Percentiles rank a stretch among this genome's conserved stretches.
Evolutionary conservation across 2,797 vertebrate species (phyloP).

Genomic region (Sylvia borin): DNA sequence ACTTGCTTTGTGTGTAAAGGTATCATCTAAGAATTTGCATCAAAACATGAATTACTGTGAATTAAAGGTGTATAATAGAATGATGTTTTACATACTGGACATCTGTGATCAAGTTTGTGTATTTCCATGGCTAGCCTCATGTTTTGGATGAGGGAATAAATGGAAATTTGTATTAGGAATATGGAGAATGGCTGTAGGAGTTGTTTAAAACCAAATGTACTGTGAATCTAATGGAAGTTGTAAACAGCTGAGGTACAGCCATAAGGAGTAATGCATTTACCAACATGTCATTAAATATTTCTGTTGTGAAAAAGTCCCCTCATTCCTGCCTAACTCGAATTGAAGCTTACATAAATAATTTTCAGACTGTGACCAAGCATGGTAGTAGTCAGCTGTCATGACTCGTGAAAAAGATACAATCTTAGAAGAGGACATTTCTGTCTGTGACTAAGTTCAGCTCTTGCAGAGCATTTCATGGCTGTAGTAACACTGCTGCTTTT

Average conservation of each 20-base stretch:
- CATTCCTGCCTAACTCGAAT: neutral
- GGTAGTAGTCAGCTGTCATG: neutral
- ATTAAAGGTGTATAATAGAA: neutral
- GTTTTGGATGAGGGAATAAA: neutral
- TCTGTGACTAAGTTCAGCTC: neutral
- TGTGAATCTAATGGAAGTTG: neutral
- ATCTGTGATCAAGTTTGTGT: neutral
- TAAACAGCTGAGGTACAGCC: neutral
- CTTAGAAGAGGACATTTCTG: neutral
- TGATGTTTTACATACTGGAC: neutral
- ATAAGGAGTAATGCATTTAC: neutral
- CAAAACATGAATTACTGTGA: neutral
- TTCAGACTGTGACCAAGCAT: neutral
- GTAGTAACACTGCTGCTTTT: neutral
- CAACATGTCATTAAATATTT: neutral
- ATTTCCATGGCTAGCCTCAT: neutral
- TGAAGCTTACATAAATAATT: slow-evolving; percentile 16
- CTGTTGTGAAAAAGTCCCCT: neutral
- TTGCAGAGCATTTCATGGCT: neutral
- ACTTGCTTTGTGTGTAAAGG: neutral
- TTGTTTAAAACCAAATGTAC: neutral
- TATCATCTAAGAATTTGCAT: neutral
- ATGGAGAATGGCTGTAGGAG: neutral
- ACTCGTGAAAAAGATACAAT: neutral
- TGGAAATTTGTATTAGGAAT: neutral